Base-by-base conservation (phyloP, 2,797 vertebrate genomes). In the Nothura maculosa region DNA sequence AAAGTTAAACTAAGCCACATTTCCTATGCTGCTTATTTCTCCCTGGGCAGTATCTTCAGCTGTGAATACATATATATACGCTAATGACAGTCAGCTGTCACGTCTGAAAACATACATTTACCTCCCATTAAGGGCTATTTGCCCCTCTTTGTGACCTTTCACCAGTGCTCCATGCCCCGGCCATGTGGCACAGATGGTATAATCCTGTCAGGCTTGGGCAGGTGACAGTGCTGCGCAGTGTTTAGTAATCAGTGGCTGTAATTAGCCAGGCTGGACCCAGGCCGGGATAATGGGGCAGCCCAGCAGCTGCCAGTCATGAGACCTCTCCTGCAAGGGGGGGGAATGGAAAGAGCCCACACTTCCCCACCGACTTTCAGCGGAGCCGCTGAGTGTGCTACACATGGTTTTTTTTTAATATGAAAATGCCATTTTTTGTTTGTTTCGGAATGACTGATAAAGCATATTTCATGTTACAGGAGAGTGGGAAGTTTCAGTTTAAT, bases 161-260 rank as follows among this genome's bases (percentile, higher is more conserved):
- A 95, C 82, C 94, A 97, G 94, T 93, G 97, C 94, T 96, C 96
- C 93, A 91, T 97, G 96, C 96, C 96, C 94, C 88, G 97, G 97
- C 97, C 97, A 98, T 98, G 97, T 97, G 97, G 98, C 97, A 98
- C 98, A 99, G 98, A 99, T 99, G 98, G 98, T 98, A 98, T 98
- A 96, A 98, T 98, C 98, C 98, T 98, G 98, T 98, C 98, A 98
- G 98, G 95, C 96, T 93, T 95, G 97, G 97, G 98, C 98, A 98
- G 99, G 98, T 98, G 98, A 98, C 95, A 96, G 97, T 93, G 94
- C 95, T 89, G 96, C 97, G 98, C 95, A 96, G 97, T 98, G 97
- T 98, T 98, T 98, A 98, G 97, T 98, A 98, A 98, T 98, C 98
- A 98, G 98, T 96, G 98, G 97, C 98, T 99, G 97, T 98, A 98